These are phyloP conservation scores for Rhynchopsitta pachyrhyncha DNA, from an alignment of 2,113 vertebrate genomes.

Conservation along the genomic window DNA sequence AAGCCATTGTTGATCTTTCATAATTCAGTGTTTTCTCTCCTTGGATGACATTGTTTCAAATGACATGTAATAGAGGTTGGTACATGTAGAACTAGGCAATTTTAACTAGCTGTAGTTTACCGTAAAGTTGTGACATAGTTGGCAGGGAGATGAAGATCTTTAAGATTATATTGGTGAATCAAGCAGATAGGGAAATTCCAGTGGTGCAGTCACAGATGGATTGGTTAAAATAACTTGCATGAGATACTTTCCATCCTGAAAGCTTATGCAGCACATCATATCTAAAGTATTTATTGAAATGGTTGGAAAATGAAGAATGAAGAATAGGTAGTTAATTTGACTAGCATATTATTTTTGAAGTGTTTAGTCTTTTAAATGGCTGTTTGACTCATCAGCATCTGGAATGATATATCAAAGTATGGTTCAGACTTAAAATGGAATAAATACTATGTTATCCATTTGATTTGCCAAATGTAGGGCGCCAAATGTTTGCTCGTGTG, in stretches of 20 bases:
- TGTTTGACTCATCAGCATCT: background rate
- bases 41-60: background rate
- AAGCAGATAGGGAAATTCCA: background rate
- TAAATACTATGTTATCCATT: constrained; percentile 27
- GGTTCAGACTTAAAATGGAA: background rate
- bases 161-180: background rate
- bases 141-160: background rate
- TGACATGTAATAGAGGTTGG: background rate
- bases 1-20: background rate
- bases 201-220: background rate
- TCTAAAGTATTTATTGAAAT: background rate
- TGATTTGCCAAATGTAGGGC: constrained; percentile 50
- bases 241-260: background rate
- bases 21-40: background rate
- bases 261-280: background rate
- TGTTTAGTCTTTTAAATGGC: background rate
- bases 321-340: background rate
- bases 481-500: constrained; percentile 46
- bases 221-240: background rate
- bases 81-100: background rate
- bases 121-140: background rate
- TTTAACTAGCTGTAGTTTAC: background rate
- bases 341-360: background rate
- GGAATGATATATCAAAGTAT: background rate
- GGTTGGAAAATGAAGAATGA: background rate